These are phyloP conservation scores for Platichthys flesus DNA, from an alignment of 2,113 vertebrate genomes.

Conservation along the genomic window DNA sequence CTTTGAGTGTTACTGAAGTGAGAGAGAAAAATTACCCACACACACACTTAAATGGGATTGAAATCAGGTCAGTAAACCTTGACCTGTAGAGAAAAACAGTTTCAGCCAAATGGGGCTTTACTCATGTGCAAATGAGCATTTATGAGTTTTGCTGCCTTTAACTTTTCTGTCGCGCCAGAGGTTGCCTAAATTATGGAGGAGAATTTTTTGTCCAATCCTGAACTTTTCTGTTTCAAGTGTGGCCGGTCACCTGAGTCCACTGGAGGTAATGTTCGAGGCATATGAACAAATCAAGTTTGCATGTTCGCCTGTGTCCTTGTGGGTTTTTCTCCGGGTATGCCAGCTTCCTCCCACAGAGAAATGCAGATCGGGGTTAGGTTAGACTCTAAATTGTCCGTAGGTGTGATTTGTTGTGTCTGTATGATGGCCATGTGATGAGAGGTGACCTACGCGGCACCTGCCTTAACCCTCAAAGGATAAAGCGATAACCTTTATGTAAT, in stretches of 20 bases:
- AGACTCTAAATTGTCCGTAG: not conserved
- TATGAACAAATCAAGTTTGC: not conserved
- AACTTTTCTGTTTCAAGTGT: not conserved
- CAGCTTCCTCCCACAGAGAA: not conserved
- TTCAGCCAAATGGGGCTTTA: not conserved
- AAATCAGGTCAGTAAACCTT: not conserved
- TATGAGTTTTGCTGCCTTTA: too few relatives aligned
- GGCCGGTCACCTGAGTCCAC: not conserved
- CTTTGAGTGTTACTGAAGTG: not conserved
- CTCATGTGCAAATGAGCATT: not conserved
- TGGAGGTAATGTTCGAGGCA: not conserved
- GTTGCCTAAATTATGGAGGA: not conserved
- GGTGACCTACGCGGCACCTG: too few relatives aligned
- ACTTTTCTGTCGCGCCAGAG: not conserved
- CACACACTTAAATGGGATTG: not conserved
- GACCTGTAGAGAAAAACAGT: not conserved
- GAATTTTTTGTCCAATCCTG: conserved; percentile 9
- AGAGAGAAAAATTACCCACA: not conserved
- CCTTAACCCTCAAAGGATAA: not conserved
- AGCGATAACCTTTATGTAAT: not conserved
- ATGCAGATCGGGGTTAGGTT: not conserved
- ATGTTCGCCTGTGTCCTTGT: conserved; percentile 10
- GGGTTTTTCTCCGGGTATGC: not conserved
- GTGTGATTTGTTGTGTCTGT: too few relatives aligned
- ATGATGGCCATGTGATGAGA: too few relatives aligned